Evolutionary conservation across 2,888 invertebrate genomes (phyloP), one percentile per base, ranked within the genome.

Genomic region (Strigamia transsilvanica): DNA sequence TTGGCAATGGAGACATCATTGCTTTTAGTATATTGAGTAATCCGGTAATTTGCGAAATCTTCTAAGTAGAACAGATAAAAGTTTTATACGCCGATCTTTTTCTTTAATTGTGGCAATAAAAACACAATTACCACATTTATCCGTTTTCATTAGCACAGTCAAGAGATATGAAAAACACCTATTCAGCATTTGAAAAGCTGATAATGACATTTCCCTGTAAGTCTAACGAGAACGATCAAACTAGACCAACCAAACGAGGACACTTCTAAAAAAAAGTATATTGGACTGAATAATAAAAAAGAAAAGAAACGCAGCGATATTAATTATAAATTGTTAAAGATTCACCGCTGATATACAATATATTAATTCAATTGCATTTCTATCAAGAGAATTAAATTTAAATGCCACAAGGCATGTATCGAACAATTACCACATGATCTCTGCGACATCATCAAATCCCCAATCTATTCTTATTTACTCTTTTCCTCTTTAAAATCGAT

Each of bases 111-210:
- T 56, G 56, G 21, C 56, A 56, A 56, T 56, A 56, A 56, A 56
- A 56, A 56, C 56, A 56, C 56, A 56, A 56, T 56, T 56, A 56
- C 56, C 56, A 56, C 56, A 56, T 56, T 51, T 56, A 56, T 56
- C 56, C 56, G 18, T 56, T 56, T 56, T 56, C 56, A 56, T 56
- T 56, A 56, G 56, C 56, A 18, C 56, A 18, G 56, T 56, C 56
- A 9, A 56, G 56, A 56, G 56, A 56, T 56, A 56, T 56, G 56
- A 56, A 56, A 56, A 56, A 56, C 56, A 56, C 56, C 56, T 56
- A 56, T 56, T 56, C 56, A 56, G 56, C 56, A 56, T 56, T 56
- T 56, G 56, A 56, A 56, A 56, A 56, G 56, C 56, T 56, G 56
- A 56, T 56, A 56, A 56, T 56, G 56, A 18, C 56, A 18, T 56